Conservation (phyloP, 2,797 vertebrate species). For the Champsocephalus gunnari region DNA sequence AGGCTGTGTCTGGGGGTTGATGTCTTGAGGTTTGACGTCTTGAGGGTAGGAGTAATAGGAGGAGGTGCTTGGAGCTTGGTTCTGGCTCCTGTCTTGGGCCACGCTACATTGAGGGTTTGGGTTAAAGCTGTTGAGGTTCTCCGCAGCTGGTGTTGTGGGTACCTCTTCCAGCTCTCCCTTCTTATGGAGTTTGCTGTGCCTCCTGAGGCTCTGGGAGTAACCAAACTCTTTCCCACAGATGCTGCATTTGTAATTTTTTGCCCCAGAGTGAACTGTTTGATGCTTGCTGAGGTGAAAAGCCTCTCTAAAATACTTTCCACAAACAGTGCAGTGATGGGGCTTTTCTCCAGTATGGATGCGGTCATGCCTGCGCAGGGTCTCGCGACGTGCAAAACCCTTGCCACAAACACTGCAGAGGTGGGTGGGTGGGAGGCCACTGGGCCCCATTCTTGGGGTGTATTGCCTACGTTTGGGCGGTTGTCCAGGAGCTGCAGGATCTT, state of each 20-base stretch:
- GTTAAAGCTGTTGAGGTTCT: constrained; percentile 85
- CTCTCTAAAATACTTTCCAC: constrained; percentile 95
- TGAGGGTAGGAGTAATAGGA: constrained; percentile 86
- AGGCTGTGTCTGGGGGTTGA: constrained; percentile 78
- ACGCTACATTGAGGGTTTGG: constrained; percentile 86
- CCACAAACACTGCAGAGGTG: constrained; percentile 91
- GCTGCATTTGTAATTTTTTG: constrained; percentile 95
- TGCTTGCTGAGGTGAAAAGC: constrained; percentile 97
- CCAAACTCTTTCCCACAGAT: constrained; percentile 96
- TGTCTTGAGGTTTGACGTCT: constrained; percentile 83
- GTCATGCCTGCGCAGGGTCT: constrained; percentile 93
- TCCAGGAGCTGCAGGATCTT: constrained; percentile 72
- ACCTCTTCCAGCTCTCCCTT: constrained; percentile 88
- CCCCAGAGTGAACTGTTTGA: constrained; percentile 95
- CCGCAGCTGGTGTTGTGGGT: constrained; percentile 83
- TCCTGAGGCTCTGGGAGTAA: constrained; percentile 95
- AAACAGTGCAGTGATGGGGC: constrained; percentile 93
- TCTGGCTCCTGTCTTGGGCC: constrained; percentile 83
- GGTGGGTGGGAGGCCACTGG: constrained; percentile 83
- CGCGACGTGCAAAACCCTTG: constrained; percentile 92
- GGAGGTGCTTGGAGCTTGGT: constrained; percentile 85
- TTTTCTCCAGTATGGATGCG: constrained; percentile 96
- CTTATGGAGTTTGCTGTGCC: constrained; percentile 94
- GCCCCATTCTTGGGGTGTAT: constrained; percentile 82
- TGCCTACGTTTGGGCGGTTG: constrained; percentile 85